Conservation (phyloP, 2,113 vertebrate genomes). For the Ameiurus melas region DNA sequence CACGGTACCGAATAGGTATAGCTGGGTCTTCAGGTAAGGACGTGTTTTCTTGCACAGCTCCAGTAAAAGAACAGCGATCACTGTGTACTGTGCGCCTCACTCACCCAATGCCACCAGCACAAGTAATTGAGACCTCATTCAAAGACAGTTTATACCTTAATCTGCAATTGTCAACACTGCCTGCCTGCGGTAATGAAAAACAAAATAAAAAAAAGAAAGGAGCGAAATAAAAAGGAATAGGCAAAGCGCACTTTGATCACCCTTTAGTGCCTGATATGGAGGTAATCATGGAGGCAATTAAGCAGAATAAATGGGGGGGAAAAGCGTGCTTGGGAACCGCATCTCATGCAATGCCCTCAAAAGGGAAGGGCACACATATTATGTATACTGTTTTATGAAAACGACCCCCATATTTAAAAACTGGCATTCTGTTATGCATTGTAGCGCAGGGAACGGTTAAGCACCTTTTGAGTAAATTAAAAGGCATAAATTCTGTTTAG, state of each 20-base stretch:
- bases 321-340: slow-evolving; percentile 32
- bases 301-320: slow-evolving; percentile 51
- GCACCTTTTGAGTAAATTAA: slow-evolving; percentile 95
- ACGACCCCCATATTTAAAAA: slow-evolving; percentile 86
- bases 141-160: slow-evolving; percentile 56
- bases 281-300: slow-evolving; percentile 70
- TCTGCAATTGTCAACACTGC: slow-evolving; percentile 50
- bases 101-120: slow-evolving; percentile 6
- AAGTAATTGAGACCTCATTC: slow-evolving; percentile 53
- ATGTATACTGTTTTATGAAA: slow-evolving; percentile 83
- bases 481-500: slow-evolving; percentile 98
- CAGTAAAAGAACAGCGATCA: slow-evolving; percentile 13
- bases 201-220: slow-evolving; percentile 37
- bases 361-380: slow-evolving; percentile 76
- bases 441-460: slow-evolving; percentile 85
- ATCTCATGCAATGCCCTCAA: slow-evolving; percentile 53
- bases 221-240: slow-evolving; percentile 46
- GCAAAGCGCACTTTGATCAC: slow-evolving; percentile 42
- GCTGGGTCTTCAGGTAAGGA: not conserved
- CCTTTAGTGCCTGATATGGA: slow-evolving; percentile 68
- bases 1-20: not conserved
- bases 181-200: slow-evolving; percentile 48
- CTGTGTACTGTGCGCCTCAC: not conserved
- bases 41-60: slow-evolving; percentile 4
- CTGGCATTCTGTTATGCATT: slow-evolving; percentile 88